phyloP scores from a whole-genome alignment of 2,797 vertebrate species.

The Toxotes lorentzi region DNA sequence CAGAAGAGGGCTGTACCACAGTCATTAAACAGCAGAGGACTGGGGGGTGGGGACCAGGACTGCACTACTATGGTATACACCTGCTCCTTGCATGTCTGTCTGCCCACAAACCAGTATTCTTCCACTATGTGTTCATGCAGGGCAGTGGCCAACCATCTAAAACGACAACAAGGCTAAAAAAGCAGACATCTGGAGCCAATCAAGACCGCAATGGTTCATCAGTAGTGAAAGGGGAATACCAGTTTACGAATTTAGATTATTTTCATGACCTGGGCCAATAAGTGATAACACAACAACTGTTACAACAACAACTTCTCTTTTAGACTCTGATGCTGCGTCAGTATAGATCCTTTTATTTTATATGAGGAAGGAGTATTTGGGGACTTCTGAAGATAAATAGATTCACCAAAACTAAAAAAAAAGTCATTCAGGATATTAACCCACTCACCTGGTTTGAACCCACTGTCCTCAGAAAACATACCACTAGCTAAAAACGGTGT shows the following conservation, averaged over 20 bases:
- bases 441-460: constrained; percentile 3
- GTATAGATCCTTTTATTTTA: constrained; percentile 10
- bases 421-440: background rate
- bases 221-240: constrained; percentile 46
- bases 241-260: constrained; percentile 43
- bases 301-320: background rate
- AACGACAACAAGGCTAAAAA: constrained; percentile 50
- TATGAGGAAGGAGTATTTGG: background rate
- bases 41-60: constrained; percentile 38
- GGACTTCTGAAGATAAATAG: constrained; percentile 7
- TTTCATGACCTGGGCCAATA: constrained; percentile 17
- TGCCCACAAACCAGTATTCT: constrained; percentile 57
- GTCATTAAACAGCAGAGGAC: constrained; percentile 72
- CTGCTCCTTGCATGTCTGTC: constrained; percentile 66
- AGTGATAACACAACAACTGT: constrained; percentile 25
- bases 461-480: background rate
- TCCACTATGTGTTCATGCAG: constrained; percentile 44
- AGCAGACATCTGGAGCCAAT: constrained; percentile 70
- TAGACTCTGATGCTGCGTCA: constrained; percentile 13
- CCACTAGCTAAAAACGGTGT: background rate
- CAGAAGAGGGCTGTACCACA: constrained; percentile 65
- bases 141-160: constrained; percentile 49
- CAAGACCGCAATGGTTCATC: constrained; percentile 58
- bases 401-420: background rate
- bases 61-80: constrained; percentile 67